phyloP scores from a whole-genome alignment of 2,113 vertebrate species.

The Caracal caracal region DNA sequence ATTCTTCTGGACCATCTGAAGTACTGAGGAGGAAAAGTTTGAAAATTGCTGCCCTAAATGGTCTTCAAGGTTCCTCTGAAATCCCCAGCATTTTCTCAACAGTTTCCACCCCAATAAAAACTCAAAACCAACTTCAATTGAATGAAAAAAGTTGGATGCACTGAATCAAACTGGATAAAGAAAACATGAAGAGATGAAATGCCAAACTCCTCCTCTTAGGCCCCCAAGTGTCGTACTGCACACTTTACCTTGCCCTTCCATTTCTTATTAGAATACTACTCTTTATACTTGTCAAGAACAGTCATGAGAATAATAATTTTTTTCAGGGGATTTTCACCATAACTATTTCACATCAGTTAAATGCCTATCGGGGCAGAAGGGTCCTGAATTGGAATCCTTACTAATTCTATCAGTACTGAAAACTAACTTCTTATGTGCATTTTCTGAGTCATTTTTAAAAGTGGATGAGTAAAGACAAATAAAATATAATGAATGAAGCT shows the following conservation, averaged over 20 bases:
- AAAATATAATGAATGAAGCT: slow-evolving; percentile 26
- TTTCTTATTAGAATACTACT: background rate
- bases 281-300: background rate
- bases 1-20: background rate
- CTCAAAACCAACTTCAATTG: background rate
- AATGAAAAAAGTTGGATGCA: background rate
- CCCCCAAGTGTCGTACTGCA: background rate
- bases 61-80: background rate
- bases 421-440: background rate
- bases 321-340: background rate
- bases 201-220: background rate
- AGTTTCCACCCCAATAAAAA: slow-evolving; percentile 17
- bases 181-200: background rate
- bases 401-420: background rate
- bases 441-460: slow-evolving; percentile 33
- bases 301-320: background rate
- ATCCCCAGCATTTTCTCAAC: slow-evolving; percentile 33
- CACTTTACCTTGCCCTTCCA: background rate
- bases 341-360: slow-evolving; percentile 30
- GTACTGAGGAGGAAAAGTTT: background rate
- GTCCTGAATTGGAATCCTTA: background rate
- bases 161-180: background rate
- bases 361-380: background rate
- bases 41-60: background rate
- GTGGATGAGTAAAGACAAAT: background rate